A percentile compares a stretch with the other conserved stretches of the same genome.
phyloP scores from a whole-genome alignment of 2,888 invertebrate species.

The Drosophila greeni region DNA sequence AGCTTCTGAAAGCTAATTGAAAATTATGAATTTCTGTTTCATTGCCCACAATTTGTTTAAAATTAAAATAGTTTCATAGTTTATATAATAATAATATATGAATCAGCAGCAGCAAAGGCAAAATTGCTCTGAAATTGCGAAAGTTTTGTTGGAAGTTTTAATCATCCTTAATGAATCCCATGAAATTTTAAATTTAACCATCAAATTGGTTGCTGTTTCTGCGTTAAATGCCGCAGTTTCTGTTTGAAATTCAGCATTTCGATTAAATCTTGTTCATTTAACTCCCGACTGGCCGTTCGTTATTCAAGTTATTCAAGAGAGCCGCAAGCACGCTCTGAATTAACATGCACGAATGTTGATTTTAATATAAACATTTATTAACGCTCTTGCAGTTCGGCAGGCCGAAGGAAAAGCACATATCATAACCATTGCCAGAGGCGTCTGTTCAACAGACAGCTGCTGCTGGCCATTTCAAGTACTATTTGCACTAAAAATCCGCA shows the following conservation, averaged over 20 bases:
- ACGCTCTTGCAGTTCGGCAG: conserved; percentile 14
- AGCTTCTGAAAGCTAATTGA: conserved; percentile 1
- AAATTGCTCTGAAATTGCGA: background rate
- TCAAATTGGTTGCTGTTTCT: background rate
- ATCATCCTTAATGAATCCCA: conserved; percentile 1
- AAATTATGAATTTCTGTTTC: background rate
- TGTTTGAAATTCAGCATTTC: conserved; percentile 2
- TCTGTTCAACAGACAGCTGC: conserved; percentile 6
- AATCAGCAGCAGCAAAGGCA: background rate
- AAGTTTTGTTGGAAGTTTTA: background rate
- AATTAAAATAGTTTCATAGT: background rate
- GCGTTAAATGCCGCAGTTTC: background rate
- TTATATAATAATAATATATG: background rate
- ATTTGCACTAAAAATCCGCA: conserved; percentile 17
- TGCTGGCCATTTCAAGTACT: conserved; percentile 25
- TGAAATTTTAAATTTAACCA: background rate
- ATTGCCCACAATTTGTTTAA: background rate
- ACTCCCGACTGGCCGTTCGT: conserved; percentile 10
- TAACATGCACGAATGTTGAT: conserved; percentile 14
- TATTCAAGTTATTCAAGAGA: conserved; percentile 15
- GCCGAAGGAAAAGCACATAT: conserved; percentile 1
- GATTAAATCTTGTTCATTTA: conserved; percentile 17
- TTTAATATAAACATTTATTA: conserved; percentile 22
- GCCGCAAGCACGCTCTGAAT: conserved; percentile 16
- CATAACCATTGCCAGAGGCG: conserved; percentile 15